Base-by-base conservation (phyloP, 2,113 vertebrate species). In the Scartelaos histophorus region DNA sequence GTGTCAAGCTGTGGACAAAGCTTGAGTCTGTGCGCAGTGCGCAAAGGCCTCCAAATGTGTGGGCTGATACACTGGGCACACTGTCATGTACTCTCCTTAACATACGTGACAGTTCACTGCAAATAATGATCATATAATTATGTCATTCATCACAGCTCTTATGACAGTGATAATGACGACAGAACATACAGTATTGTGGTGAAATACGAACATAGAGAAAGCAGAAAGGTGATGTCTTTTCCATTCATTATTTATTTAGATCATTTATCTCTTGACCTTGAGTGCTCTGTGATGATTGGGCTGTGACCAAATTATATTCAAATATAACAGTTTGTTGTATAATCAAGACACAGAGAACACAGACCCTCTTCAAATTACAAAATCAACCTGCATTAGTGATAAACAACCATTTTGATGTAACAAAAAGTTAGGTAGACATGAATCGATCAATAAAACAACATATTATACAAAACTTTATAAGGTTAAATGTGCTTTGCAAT, bases 1-100 rank as follows among this genome's bases (percentile, higher is more conserved):
- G 51, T 54, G 87, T 79, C 80, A 78, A 75, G 56, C 68, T 29
- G 66, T 38, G 79, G 71, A 88, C 86, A 89, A 86, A 25, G 82
- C 5, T 0, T 35, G 3, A 5, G 71, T 54, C 64, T 84, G 82
- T 82, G 22, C 24, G 13, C 38, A 74, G 73, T 75, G 11, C 57
- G 76, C 56, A 54, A 34, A 56, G 60, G 46, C 66, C 43, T 21
- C 15, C 62, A 9, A 13, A 75, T 45, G 47, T 6, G 43, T 72
- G 53, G 24, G 16, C 62, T 1, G 25, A 58, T 1, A 86, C 84
- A 84, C 74, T 76, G 46, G 6, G 16, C 1, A 3, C 3, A 74
- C 53, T 88, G 88, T 9, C 46, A 22, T 49, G 24, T 25, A 12
- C 49, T 62, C 34, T 54, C 22, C 13, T n/a, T 43, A 38, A 74